phyloP scores from a whole-genome alignment of 2,113 vertebrate genomes.

The Syngnathus floridae region DNA sequence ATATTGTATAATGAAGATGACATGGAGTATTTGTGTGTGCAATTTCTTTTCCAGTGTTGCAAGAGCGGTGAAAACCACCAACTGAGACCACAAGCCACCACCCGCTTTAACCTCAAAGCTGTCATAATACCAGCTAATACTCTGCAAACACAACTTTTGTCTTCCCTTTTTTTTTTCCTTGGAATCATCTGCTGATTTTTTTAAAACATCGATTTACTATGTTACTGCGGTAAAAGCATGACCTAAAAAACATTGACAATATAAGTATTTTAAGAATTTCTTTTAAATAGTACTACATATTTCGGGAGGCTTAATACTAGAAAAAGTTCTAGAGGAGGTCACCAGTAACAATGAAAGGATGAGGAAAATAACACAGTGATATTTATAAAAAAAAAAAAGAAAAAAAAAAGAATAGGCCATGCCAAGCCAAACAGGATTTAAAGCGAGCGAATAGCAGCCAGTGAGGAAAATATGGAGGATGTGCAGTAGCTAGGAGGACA shows the following conservation, averaged over 20 bases:
- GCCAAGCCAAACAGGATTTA: conserved; percentile 37
- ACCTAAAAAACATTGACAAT: neutral
- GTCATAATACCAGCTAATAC: neutral
- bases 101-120: neutral
- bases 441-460: conserved; percentile 22
- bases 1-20: neutral
- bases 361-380: neutral
- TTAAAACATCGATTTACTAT: neutral
- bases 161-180: neutral
- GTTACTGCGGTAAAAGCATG: neutral
- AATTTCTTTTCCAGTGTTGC: conserved; percentile 16
- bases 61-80: neutral
- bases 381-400: neutral
- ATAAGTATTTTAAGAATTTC: neutral
- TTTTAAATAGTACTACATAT: neutral
- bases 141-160: neutral
- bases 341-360: neutral
- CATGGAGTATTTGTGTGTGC: neutral
- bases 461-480: conserved; percentile 8
- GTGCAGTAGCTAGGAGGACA: conserved; percentile 17
- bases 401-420: conserved; percentile 33
- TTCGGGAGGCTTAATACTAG: neutral
- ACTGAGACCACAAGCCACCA: conserved; percentile 12
- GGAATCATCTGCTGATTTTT: neutral
- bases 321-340: conserved; percentile 4